These are phyloP conservation scores for Euleptes europaea DNA, from an alignment of 2,113 vertebrate species.

Conservation along the genomic window DNA sequence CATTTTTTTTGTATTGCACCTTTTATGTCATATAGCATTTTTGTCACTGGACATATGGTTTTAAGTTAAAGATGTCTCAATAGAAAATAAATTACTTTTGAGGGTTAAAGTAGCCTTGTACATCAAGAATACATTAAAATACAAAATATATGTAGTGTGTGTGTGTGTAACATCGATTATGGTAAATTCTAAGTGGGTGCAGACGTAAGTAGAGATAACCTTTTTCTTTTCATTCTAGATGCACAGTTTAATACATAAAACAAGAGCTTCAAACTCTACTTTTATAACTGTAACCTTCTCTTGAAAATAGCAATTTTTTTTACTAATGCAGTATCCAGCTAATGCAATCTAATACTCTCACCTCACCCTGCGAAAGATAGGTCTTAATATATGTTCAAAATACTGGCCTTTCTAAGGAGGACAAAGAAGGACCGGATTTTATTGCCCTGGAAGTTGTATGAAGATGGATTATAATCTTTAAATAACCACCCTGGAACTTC, in stretches of 20 bases:
- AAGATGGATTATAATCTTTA: background rate
- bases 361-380: background rate
- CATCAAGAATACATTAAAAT: background rate
- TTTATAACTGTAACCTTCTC: background rate
- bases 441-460: background rate
- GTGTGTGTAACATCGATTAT: background rate
- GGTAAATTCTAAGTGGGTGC: background rate
- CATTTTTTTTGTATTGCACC: conserved; percentile 20
- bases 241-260: background rate
- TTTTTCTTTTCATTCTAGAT: background rate
- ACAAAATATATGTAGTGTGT: background rate
- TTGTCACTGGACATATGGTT: conserved; percentile 35
- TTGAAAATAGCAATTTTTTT: background rate
- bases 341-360: background rate
- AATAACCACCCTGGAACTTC: background rate
- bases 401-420: background rate
- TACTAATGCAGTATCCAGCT: background rate
- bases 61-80: conserved; percentile 3
- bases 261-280: background rate
- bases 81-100: background rate
- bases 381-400: conserved; percentile 12
- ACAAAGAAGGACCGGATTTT: background rate
- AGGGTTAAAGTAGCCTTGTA: background rate
- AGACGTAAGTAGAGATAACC: background rate
- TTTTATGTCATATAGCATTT: conserved; percentile 19